Evolutionary conservation across 2,113 vertebrate species (phyloP).

Genomic region (Leptodactylus fuscus): DNA sequence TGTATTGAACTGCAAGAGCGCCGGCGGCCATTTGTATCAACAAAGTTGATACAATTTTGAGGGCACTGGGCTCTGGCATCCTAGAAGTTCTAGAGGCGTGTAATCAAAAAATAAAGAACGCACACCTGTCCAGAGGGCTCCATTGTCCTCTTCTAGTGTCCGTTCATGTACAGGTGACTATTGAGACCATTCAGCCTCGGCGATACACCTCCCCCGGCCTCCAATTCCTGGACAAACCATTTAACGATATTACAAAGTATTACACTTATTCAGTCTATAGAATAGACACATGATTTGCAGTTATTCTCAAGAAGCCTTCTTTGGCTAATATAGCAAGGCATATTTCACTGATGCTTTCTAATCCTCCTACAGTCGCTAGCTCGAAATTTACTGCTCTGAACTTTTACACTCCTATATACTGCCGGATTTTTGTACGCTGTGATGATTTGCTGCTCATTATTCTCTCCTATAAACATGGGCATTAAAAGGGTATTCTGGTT

Average conservation of each 20-base stretch:
- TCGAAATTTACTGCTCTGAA: neutral
- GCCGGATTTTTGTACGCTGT: neutral
- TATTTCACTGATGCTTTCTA: neutral
- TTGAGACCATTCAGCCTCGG: no score
- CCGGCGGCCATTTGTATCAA: no score
- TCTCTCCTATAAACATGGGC: neutral
- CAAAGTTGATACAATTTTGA: no score
- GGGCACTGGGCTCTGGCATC: no score
- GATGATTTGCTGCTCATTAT: neutral
- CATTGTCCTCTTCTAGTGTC: no score
- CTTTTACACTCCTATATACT: constrained; percentile 19
- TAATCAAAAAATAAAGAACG: no score
- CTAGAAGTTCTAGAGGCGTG: no score
- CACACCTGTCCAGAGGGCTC: no score
- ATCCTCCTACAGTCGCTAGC: neutral
- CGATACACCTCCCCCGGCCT: no score
- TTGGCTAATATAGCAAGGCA: neutral
- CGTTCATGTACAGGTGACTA: no score
- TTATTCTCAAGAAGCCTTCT: neutral
- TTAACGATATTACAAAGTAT: neutral
- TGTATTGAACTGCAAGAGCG: no score
- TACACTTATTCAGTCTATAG: neutral
- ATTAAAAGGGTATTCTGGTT: neutral
- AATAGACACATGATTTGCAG: neutral
- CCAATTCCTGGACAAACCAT: no score